phyloP scores from a whole-genome alignment of 1,140 invertebrate species.

The Teleogryllus occipitalis region DNA sequence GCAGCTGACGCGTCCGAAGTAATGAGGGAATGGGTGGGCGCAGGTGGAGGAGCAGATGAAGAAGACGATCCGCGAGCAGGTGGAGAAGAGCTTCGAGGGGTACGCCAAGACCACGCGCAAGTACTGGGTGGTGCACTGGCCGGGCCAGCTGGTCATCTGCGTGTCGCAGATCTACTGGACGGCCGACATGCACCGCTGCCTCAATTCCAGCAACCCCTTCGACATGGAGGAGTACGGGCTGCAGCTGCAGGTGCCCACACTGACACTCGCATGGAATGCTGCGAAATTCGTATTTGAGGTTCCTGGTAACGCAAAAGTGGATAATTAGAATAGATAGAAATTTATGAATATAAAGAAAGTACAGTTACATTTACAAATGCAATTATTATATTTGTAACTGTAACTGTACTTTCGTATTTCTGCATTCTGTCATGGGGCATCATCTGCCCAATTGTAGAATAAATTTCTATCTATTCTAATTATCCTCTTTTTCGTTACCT shows the following conservation, averaged over 20 bases:
- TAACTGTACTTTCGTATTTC: too few relatives aligned
- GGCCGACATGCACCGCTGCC: constrained; percentile 58
- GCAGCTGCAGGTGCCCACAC: constrained; percentile 31
- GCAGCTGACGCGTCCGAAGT: neutral
- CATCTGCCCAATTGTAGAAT: too few relatives aligned
- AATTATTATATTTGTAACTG: too few relatives aligned
- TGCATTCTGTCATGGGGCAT: too few relatives aligned
- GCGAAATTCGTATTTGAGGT: too few relatives aligned
- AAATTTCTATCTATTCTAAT: too few relatives aligned
- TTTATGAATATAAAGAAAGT: too few relatives aligned
- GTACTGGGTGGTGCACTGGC: constrained; percentile 75
- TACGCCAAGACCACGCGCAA: constrained; percentile 55
- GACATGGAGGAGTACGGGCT: constrained; percentile 46
- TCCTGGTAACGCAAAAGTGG: too few relatives aligned
- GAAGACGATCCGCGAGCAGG: constrained; percentile 59
- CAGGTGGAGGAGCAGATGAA: constrained; percentile 81
- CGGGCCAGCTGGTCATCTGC: constrained; percentile 80
- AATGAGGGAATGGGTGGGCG: constrained; percentile 14
- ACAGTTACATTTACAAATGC: too few relatives aligned
- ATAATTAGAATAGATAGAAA: too few relatives aligned
- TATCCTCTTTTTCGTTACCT: too few relatives aligned
- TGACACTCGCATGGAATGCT: too few relatives aligned
- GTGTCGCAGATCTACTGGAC: constrained; percentile 89
- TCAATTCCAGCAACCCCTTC: constrained; percentile 47
- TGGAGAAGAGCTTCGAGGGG: constrained; percentile 58